These are phyloP conservation scores for Sebastes minor DNA, from an alignment of 2,797 vertebrate genomes.

Conservation along the genomic window DNA sequence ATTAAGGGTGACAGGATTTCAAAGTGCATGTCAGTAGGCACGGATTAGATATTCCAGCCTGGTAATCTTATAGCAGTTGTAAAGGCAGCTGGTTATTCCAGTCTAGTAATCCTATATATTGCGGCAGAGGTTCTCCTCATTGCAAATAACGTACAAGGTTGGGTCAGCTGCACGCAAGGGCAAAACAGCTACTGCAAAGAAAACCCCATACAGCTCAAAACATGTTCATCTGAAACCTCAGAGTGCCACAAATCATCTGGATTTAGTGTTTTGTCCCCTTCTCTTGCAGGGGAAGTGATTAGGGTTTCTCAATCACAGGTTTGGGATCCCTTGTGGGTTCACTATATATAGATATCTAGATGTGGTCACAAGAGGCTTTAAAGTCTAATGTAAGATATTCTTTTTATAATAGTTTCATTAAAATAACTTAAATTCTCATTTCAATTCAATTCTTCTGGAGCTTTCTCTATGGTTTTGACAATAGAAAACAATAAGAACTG, in stretches of 20 bases:
- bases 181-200: constrained; percentile 1
- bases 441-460: neutral
- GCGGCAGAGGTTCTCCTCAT: constrained; percentile 36
- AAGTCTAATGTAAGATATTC: neutral
- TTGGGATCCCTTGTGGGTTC: neutral
- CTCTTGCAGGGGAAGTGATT: neutral
- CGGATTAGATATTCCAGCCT: constrained; percentile 66
- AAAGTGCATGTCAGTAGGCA: constrained; percentile 68
- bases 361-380: neutral
- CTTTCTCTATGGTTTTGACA: neutral
- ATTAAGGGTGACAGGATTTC: constrained; percentile 69
- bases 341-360: neutral
- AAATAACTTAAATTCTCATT: neutral
- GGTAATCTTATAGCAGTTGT: constrained; percentile 70
- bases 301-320: neutral
- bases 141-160: constrained; percentile 47
- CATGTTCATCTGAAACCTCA: neutral
- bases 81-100: constrained; percentile 65
- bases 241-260: neutral
- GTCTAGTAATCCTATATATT: constrained; percentile 74
- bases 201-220: neutral
- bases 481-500: neutral
- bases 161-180: constrained; percentile 43
- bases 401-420: neutral
- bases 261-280: neutral